Percentiles rank a stretch among this genome's conserved stretches.
phyloP scores from a whole-genome alignment of 2,888 invertebrate genomes.

The Acrobasis consociella region DNA sequence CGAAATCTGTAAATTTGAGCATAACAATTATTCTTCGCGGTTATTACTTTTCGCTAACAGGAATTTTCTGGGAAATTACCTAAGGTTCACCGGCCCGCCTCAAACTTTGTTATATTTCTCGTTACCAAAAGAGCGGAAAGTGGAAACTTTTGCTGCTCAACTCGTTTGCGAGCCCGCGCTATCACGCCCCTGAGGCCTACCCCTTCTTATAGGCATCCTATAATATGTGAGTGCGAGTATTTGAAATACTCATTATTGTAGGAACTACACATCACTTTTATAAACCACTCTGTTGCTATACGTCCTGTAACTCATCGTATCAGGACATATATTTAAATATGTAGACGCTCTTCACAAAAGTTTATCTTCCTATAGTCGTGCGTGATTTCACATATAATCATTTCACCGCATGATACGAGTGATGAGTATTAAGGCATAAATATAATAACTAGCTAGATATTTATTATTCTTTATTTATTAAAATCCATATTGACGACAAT shows the following conservation, averaged over 20 bases:
- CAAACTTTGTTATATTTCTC: constrained; percentile 52
- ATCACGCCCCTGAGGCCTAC: constrained; percentile 65
- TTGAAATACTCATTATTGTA: constrained; percentile 19
- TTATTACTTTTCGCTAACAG: constrained; percentile 33
- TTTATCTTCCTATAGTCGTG: no score
- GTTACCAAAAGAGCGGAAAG: constrained; percentile 52
- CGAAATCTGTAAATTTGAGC: constrained; percentile 10
- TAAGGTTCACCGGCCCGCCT: constrained; percentile 45
- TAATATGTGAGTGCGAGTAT: constrained; percentile 32
- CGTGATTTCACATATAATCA: no score
- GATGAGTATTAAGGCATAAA: no score
- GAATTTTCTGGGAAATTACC: constrained; percentile 40
- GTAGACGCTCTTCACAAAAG: no score
- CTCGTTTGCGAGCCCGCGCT: constrained; percentile 59
- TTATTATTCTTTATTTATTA: no score
- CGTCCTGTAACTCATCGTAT: no score
- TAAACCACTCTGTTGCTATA: not conserved
- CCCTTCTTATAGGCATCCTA: constrained; percentile 47
- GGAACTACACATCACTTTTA: constrained; percentile 3
- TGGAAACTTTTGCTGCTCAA: constrained; percentile 58
- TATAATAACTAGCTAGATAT: no score
- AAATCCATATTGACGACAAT: no score
- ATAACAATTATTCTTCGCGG: constrained; percentile 20
- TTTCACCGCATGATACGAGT: no score
- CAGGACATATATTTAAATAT: no score